These are phyloP conservation scores for Bucco capensis DNA, from an alignment of 2,113 vertebrate species.

Conservation along the genomic window DNA sequence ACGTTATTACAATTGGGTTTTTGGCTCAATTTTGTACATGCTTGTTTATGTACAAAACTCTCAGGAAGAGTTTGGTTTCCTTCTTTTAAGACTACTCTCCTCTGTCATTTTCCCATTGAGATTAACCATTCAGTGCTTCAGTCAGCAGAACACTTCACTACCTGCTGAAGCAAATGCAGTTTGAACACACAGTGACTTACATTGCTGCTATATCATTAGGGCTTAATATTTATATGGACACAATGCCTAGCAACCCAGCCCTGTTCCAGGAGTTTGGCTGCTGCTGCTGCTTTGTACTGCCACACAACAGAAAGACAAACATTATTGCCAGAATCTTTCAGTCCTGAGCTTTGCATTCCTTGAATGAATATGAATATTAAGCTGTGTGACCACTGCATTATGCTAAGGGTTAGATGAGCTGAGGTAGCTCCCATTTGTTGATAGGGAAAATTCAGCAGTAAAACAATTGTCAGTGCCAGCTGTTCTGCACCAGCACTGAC, in stretches of 20 bases:
- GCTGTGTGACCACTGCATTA: not conserved
- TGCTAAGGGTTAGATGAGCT: not conserved
- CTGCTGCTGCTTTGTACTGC: not conserved
- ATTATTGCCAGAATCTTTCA: not conserved
- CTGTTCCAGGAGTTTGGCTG: not conserved
- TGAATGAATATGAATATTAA: not conserved
- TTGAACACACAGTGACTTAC: constrained; percentile 4
- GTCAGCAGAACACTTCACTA: not conserved
- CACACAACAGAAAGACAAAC: not conserved
- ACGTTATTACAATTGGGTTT: not conserved
- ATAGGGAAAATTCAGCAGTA: not conserved
- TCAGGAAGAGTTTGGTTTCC: not conserved
- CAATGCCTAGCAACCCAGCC: constrained; percentile 16
- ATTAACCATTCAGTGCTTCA: constrained; percentile 22
- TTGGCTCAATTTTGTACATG: not conserved
- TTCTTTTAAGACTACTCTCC: not conserved
- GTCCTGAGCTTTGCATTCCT: not conserved
- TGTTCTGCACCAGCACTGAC: not conserved
- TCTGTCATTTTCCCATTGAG: constrained; percentile 4
- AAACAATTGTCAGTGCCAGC: not conserved
- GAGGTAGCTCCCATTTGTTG: not conserved
- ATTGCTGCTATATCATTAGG: not conserved
- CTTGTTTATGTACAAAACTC: constrained; percentile 29
- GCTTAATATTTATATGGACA: constrained; percentile 4
- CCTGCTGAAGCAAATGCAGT: not conserved